These are phyloP conservation scores for Xestia rhomboidea DNA, from an alignment of 2,888 invertebrate species.

Conservation along the genomic window DNA sequence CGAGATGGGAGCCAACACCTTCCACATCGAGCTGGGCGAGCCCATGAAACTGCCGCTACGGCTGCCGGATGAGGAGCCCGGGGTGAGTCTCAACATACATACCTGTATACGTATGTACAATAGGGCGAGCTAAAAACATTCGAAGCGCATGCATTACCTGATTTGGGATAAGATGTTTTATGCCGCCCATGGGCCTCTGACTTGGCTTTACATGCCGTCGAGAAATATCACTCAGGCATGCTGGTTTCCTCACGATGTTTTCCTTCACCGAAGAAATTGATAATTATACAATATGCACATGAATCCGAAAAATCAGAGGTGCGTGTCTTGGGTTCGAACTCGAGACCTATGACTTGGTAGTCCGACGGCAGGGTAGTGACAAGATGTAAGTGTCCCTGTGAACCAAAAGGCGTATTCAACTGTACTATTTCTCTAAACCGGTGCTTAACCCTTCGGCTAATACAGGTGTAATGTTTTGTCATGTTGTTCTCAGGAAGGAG, in stretches of 20 bases:
- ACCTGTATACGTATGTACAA: neutral
- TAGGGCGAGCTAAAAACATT: neutral
- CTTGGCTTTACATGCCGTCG: too few relatives aligned
- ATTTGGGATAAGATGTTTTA: too few relatives aligned
- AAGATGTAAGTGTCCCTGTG: neutral
- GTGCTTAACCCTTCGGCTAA: neutral
- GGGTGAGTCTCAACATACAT: constrained; percentile 70
- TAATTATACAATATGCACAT: too few relatives aligned
- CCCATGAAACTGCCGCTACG: constrained; percentile 79
- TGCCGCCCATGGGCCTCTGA: too few relatives aligned
- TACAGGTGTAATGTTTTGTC: neutral
- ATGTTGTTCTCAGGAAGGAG: constrained; percentile 77
- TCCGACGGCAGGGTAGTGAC: neutral
- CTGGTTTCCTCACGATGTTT: too few relatives aligned
- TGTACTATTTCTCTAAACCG: neutral
- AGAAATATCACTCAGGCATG: too few relatives aligned
- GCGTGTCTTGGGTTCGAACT: too few relatives aligned
- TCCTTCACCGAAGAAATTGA: too few relatives aligned
- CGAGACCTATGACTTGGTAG: too few relatives aligned
- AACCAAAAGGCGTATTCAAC: neutral
- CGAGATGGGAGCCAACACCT: constrained; percentile 87
- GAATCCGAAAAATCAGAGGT: too few relatives aligned
- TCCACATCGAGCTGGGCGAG: constrained; percentile 83
- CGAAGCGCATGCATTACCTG: neutral
- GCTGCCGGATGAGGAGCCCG: constrained; percentile 80